A percentile compares a stretch with the other conserved stretches of the same genome.
These are phyloP conservation scores for Syngnathus rostellatus DNA, from an alignment of 2,797 vertebrate genomes.

Conservation along the genomic window DNA sequence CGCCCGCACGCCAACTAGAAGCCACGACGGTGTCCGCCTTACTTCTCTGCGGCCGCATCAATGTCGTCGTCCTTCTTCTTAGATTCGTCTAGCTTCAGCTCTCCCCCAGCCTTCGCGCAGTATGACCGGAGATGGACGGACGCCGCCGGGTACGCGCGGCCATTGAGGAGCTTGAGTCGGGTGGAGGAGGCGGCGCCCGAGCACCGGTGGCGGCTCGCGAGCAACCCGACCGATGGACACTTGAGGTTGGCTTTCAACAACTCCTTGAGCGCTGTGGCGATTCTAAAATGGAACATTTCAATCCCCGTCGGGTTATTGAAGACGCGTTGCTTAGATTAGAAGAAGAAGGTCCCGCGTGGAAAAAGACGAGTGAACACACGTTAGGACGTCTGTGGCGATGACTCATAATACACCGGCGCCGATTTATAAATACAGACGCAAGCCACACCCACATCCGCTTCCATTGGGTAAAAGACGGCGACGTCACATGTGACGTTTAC, in stretches of 20 bases:
- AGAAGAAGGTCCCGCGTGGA: conserved; percentile 23
- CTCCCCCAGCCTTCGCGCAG: conserved; percentile 62
- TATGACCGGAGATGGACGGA: conserved; percentile 33
- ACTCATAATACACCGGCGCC: conserved; percentile 30
- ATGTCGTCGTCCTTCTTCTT: conserved; percentile 51
- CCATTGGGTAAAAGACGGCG: conserved; percentile 34
- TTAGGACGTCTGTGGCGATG: conserved; percentile 27
- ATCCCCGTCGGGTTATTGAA: conserved; percentile 46
- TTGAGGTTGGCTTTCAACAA: conserved; percentile 65
- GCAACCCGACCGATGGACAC: conserved; percentile 51
- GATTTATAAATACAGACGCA: conserved; percentile 31
- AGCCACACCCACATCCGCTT: conserved; percentile 15
- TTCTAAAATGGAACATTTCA: conserved; percentile 83
- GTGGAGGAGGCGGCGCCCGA: conserved; percentile 33
- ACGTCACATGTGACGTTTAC: background rate
- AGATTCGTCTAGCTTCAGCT: conserved; percentile 45
- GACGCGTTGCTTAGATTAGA: background rate
- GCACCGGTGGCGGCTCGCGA: conserved; percentile 31
- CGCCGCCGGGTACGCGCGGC: conserved; percentile 12
- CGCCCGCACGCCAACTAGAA: background rate
- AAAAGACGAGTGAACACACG: background rate
- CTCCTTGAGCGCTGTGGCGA: conserved; percentile 73
- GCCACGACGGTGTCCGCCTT: conserved; percentile 8
- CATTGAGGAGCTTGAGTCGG: conserved; percentile 37
- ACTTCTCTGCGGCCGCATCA: conserved; percentile 58